Evolutionary conservation across 2,797 vertebrate species (phyloP), one percentile per base, ranked within the genome.

Genomic region (Schizopygopsis malacanthus): DNA sequence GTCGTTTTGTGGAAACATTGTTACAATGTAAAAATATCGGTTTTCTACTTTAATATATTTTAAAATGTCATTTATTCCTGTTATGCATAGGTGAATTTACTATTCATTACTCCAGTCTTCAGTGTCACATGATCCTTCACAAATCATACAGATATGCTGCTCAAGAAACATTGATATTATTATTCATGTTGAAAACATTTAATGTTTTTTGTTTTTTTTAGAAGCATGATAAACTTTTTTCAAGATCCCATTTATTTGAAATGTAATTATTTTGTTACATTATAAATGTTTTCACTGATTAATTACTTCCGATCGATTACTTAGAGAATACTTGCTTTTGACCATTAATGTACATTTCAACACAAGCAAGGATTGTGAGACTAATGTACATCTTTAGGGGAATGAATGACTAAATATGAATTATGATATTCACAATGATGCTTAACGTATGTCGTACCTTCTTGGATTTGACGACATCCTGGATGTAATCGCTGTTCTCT

Each of bases 381-480:
- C 33, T 39, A 20, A 37, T 41, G 37, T 22, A 69, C 10, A 20
- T 18, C 15, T 37, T 67, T 59, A 25, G 22, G 22, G 11, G n/a
- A 59, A 59, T 61, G 2, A 11, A 70, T 10, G 37, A 37, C 45
- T 50, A 33, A 33, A 18, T 11, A 20, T n/a, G n/a, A n/a, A n/a
- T n/a, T n/a, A n/a, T n/a, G n/a, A n/a, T 75, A 33, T 20, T 75
- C 47, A 37, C 47, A 76, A 20, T 22, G 18, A 20, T 12, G 72
- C 33, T 20, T 12, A 67, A 39, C 4, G 50, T 16, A 16, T 16
- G 15, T 6, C 87, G 70, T 67, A 96, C 96, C 96, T 96, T 96
- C 84, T 94, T 96, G 67, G 85, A 87, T 93, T 91, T 95, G 89
- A 96, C 92, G 6, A 95, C 91, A 50, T 95, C 94, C 70, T 93